Conservation (phyloP, 2,113 vertebrate species). For the Pterocles orientalis region DNA sequence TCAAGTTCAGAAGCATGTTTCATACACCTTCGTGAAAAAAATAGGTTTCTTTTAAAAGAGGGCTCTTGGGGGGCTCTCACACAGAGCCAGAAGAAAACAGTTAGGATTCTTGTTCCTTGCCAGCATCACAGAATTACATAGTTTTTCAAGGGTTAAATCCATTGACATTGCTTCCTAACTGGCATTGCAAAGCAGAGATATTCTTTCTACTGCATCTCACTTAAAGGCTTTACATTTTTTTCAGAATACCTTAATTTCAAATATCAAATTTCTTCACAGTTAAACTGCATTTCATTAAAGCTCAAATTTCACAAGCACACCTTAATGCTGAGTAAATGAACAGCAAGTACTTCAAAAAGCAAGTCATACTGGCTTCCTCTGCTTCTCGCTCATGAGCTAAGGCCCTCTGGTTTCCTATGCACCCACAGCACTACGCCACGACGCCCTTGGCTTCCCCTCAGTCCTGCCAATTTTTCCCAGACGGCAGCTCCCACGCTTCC, state of each 20-base stretch:
- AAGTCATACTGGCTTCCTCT: background rate
- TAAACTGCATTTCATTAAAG: background rate
- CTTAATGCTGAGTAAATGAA: background rate
- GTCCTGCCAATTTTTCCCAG: background rate
- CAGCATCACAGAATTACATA: background rate
- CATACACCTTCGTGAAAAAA: background rate
- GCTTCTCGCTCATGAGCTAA: background rate
- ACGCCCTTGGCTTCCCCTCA: background rate
- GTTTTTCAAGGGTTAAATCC: background rate
- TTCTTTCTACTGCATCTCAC: background rate
- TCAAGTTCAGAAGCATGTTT: background rate
- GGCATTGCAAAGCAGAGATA: background rate
- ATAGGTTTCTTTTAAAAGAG: background rate
- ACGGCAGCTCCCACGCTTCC: accelerated
- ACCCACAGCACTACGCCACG: too few species aligned
- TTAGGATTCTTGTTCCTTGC: background rate
- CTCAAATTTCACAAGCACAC: background rate
- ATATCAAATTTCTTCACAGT: background rate
- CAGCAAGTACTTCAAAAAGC: background rate
- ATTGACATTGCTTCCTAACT: background rate
- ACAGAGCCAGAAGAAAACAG: background rate
- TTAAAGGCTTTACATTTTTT: background rate
- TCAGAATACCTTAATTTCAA: background rate
- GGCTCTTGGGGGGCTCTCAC: background rate
- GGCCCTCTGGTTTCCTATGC: accelerated